phyloP scores from a whole-genome alignment of 2,888 invertebrate genomes.

The Suillia variegata region DNA sequence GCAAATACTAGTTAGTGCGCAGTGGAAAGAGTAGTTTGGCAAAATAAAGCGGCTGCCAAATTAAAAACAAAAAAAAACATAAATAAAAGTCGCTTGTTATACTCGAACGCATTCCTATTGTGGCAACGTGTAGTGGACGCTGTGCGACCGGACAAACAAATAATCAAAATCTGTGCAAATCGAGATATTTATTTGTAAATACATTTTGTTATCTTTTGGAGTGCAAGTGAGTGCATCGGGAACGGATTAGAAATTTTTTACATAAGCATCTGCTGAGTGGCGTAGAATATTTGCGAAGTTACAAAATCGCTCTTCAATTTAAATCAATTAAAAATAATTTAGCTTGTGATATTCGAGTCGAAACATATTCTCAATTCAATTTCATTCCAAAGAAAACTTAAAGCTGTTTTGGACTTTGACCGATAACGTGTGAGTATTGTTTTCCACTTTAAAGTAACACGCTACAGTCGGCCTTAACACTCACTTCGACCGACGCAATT shows the following conservation, averaged over 20 bases:
- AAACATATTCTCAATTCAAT: too few species aligned
- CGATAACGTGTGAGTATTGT: conserved; percentile 34
- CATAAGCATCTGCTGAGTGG: not conserved
- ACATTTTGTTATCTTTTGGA: too few species aligned
- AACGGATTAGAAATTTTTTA: not conserved
- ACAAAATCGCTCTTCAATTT: not conserved
- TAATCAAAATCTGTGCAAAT: too few species aligned
- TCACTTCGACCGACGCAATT: too few species aligned
- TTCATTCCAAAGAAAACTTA: too few species aligned
- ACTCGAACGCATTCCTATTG: not conserved
- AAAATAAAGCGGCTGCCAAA: too few species aligned
- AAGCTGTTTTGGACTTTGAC: conserved; percentile 35
- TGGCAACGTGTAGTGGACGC: not conserved
- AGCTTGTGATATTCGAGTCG: not conserved
- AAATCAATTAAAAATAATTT: not conserved
- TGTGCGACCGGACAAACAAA: not conserved
- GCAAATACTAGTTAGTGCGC: too few species aligned
- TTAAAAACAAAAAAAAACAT: not conserved
- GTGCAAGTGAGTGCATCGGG: too few species aligned
- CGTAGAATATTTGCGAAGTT: too few species aligned
- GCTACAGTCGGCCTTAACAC: not conserved
- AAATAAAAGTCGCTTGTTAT: not conserved
- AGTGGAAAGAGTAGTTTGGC: too few species aligned
- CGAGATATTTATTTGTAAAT: too few species aligned
- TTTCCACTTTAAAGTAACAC: too few species aligned